These are phyloP conservation scores for Amphibalanus amphitrite DNA, from an alignment of 1,140 invertebrate genomes.

Conservation along the genomic window DNA sequence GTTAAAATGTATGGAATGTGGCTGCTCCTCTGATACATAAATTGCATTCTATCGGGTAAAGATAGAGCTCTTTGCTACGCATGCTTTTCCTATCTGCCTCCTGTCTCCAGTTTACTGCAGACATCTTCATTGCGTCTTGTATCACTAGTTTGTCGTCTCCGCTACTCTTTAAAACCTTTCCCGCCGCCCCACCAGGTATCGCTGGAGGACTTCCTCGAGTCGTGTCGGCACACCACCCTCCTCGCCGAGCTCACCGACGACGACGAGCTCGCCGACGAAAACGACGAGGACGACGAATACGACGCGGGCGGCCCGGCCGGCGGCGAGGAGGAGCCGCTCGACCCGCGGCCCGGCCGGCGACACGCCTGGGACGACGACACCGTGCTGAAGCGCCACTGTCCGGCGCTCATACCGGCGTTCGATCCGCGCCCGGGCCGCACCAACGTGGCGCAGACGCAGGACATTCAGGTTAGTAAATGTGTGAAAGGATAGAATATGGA, in stretches of 20 bases:
- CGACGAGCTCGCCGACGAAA: slow-evolving; percentile 61
- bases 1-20: no score
- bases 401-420: slow-evolving; percentile 92
- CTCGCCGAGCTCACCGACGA: slow-evolving; percentile 82
- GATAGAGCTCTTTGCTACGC: no score
- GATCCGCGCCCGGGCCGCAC: slow-evolving; percentile 93
- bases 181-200: slow-evolving; percentile 28
- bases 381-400: slow-evolving; percentile 87
- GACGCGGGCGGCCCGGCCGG: slow-evolving; percentile 69
- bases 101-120: no score
- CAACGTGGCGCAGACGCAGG: slow-evolving; percentile 81
- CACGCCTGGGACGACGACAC: slow-evolving; percentile 96
- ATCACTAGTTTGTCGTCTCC: no score
- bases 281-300: slow-evolving; percentile 49
- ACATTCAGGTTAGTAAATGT: slow-evolving; percentile 6
- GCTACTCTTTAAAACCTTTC: no score
- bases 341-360: slow-evolving; percentile 51
- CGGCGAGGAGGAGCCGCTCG: slow-evolving; percentile 79
- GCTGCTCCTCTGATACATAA: no score
- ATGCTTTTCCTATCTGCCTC: no score
- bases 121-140: no score
- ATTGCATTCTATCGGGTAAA: no score
- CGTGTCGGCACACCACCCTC: slow-evolving; percentile 70
- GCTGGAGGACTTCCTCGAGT: slow-evolving; percentile 72
- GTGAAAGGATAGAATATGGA: no score